Percentiles rank a stretch among this genome's conserved stretches.
These are phyloP conservation scores for Lasioglossum lativentre DNA, from an alignment of 2,888 invertebrate genomes.

Conservation along the genomic window DNA sequence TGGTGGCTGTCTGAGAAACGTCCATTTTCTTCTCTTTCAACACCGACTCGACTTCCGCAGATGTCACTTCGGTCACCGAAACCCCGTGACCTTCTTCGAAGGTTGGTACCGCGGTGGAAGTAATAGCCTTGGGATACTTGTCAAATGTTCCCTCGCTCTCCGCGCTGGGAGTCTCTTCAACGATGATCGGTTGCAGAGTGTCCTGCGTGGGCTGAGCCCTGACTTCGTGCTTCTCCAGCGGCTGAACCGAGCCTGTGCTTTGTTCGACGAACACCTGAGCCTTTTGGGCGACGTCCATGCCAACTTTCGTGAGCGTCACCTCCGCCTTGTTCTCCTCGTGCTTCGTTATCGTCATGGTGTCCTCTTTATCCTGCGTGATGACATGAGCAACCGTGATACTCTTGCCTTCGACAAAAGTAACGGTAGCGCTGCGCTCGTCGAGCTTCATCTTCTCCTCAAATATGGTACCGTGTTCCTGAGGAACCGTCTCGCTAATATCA, in stretches of 20 bases:
- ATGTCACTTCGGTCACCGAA: constrained; percentile 86
- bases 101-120: constrained; percentile 78
- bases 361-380: constrained; percentile 81
- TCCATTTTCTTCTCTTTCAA: constrained; percentile 83
- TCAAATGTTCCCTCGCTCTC: constrained; percentile 77
- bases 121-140: constrained; percentile 74
- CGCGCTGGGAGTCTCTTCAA: constrained; percentile 75
- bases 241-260: constrained; percentile 73
- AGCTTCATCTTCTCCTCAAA: constrained; percentile 75
- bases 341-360: constrained; percentile 66
- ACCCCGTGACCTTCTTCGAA: constrained; percentile 86
- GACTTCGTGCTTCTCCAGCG: constrained; percentile 70
- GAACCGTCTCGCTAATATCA: constrained; percentile 82
- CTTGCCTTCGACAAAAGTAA: constrained; percentile 79
- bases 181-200: constrained; percentile 75
- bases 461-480: constrained; percentile 70
- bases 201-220: constrained; percentile 77
- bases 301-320: constrained; percentile 69
- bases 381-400: constrained; percentile 81
- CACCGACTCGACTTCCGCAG: constrained; percentile 86
- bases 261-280: constrained; percentile 80
- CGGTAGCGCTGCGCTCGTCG: constrained; percentile 77
- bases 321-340: constrained; percentile 70
- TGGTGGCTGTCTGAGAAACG: constrained; percentile 72
- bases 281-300: constrained; percentile 81